Evolutionary conservation across 1,140 invertebrate genomes (phyloP).

Genomic region (Eueides isabella): DNA sequence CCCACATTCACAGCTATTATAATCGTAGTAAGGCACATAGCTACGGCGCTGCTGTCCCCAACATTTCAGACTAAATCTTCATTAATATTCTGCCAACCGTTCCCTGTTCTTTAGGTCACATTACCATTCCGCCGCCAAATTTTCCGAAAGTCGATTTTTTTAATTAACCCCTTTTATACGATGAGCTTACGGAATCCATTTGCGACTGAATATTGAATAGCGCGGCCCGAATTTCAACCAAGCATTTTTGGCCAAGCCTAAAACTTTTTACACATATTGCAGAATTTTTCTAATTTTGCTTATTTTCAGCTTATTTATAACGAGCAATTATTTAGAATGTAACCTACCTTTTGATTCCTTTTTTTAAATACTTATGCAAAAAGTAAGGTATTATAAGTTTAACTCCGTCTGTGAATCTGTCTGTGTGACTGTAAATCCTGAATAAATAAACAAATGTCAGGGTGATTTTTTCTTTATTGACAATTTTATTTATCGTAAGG

Average conservation of each 20-base stretch:
- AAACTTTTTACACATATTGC: background rate
- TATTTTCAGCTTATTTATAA: background rate
- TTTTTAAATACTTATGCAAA: no score
- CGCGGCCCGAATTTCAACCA: constrained; percentile 9
- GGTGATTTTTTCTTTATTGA: no score
- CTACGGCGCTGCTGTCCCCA: no score
- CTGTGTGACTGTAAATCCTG: no score
- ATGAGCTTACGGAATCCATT: constrained; percentile 26
- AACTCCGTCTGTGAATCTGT: no score
- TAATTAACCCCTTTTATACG: constrained; percentile 27
- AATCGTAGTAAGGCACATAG: no score
- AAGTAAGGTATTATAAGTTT: no score
- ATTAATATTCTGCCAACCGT: background rate
- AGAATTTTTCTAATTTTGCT: background rate
- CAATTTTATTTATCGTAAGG: no score
- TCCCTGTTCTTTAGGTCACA: background rate
- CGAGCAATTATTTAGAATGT: background rate
- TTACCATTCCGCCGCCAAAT: constrained; percentile 4
- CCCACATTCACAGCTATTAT: no score
- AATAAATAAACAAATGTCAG: no score
- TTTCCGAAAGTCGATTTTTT: constrained; percentile 19
- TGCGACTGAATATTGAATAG: constrained; percentile 20
- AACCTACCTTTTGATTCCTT: no score
- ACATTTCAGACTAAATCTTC: background rate
- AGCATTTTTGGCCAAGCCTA: constrained; percentile 10